Percentiles rank a stretch among this genome's conserved stretches.
Evolutionary conservation across 2,797 vertebrate species (phyloP).

Genomic region (Pangasius krempfi): DNA sequence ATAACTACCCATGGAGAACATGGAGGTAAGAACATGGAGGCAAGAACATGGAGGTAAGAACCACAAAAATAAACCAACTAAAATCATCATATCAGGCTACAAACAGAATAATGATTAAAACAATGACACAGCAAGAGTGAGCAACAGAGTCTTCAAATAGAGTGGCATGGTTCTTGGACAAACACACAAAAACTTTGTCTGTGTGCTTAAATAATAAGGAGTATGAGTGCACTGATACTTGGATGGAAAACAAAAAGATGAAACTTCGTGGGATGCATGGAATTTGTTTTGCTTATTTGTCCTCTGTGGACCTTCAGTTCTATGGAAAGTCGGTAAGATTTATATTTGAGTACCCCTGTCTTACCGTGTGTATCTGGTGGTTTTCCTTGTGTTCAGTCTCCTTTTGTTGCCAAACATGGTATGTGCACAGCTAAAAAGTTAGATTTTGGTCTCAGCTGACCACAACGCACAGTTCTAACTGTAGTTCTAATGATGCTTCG

Average conservation of each 20-base stretch:
- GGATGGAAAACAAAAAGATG: no score
- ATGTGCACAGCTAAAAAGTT: not conserved
- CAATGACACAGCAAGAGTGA: not conserved
- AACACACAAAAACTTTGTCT: not conserved
- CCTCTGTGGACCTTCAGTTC: no score
- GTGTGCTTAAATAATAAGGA: no score
- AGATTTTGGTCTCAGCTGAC: not conserved
- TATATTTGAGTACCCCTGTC: no score
- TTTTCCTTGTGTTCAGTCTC: not conserved
- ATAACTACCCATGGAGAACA: not conserved
- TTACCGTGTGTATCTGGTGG: not conserved
- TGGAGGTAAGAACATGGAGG: not conserved
- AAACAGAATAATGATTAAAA: not conserved
- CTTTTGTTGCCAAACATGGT: not conserved
- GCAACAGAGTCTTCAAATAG: not conserved
- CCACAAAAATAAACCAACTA: not conserved
- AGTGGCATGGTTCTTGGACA: not conserved
- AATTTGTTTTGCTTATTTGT: no score
- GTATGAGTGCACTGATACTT: no score
- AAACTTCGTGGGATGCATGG: no score
- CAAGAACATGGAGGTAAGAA: not conserved
- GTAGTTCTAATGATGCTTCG: not conserved
- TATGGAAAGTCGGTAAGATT: not conserved
- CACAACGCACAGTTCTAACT: not conserved
- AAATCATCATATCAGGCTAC: not conserved